Conservation (phyloP, 2,797 vertebrate genomes). For the Picus viridis region DNA sequence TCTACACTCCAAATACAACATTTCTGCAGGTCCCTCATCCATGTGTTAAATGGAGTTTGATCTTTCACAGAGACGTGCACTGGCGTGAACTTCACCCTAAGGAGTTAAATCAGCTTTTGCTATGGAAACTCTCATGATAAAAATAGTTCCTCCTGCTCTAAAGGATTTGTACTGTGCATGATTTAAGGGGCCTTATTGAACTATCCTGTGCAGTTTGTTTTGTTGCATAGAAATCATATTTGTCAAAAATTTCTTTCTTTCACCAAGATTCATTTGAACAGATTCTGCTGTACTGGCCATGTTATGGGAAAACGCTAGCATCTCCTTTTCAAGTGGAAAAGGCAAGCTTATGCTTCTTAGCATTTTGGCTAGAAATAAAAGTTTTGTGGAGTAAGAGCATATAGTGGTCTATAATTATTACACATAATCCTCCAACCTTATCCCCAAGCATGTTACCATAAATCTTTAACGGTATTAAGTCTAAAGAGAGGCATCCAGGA, state of each 20-base stretch:
- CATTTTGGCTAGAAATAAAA: conserved; percentile 11
- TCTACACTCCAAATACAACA: background rate
- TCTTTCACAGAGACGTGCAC: background rate
- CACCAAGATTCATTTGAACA: background rate
- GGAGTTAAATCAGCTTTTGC: conserved; percentile 59
- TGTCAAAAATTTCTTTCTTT: conserved; percentile 13
- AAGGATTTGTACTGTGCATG: conserved; percentile 15
- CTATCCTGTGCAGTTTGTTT: background rate
- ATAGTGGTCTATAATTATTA: background rate
- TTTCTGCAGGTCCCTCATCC: background rate
- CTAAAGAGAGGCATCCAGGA: background rate
- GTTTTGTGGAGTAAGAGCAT: background rate
- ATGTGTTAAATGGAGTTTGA: background rate
- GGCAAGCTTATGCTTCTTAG: background rate
- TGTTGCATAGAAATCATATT: background rate
- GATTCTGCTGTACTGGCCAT: background rate
- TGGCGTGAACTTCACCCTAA: conserved; percentile 48
- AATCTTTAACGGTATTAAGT: conserved; percentile 21
- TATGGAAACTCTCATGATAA: conserved; percentile 52
- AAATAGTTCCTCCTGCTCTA: conserved; percentile 45
- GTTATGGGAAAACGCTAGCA: background rate
- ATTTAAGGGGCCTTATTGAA: conserved; percentile 36
- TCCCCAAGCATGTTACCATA: conserved; percentile 15
- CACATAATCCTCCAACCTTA: conserved; percentile 12
- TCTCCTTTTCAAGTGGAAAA: background rate